Base-by-base conservation (phyloP, 2,888 invertebrate species). In the Plusia festucae region DNA sequence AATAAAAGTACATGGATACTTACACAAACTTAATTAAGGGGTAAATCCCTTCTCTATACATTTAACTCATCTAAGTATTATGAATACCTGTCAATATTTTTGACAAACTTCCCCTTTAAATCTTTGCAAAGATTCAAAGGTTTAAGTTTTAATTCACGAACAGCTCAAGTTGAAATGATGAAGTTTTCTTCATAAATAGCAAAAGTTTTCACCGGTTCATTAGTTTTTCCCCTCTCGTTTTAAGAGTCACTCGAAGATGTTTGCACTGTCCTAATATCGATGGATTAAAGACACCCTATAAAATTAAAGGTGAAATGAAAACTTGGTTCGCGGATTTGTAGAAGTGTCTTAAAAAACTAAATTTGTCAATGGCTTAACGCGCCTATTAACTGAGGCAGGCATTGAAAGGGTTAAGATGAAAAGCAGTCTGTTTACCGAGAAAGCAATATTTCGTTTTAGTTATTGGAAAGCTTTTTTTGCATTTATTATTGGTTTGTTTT, bases 221-320 rank as follows among this genome's bases (percentile, higher is more conserved):
- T 93, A 91, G 88, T 85, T 86, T 67, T 71, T 81, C 89, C 91
- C 90, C 85, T 82, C 76, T 68, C 68, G 72, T 80, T 74, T 81
- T 71, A 75, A 82, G 81, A 78, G 78, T 78, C 82, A 82, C 82
- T 84, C 74, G 83, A 87, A 85, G 83, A 88, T 91, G 90, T 93
- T 93, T 91, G 85, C 90, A 75, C 84, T 83, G 79, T 83, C 84
- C 85, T 92, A 94, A 95, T 94, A 95, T 91, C 88, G 84, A 75
- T 85, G 93, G 94, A 93, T 95, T 93, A 94, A 91, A 84, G 86
- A 88, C 92, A 88, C 90, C 90, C 88, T 85, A 84, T 85, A 81
- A 89, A 93, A 94, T 93, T 94, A 93, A 92, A 91, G 83, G 69
- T 86, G 90, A 90, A 90, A 93, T 91, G 89, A 90, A 85, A 79